Base-by-base conservation (phyloP, 2,113 vertebrate species). In the Labrus mixtus region DNA sequence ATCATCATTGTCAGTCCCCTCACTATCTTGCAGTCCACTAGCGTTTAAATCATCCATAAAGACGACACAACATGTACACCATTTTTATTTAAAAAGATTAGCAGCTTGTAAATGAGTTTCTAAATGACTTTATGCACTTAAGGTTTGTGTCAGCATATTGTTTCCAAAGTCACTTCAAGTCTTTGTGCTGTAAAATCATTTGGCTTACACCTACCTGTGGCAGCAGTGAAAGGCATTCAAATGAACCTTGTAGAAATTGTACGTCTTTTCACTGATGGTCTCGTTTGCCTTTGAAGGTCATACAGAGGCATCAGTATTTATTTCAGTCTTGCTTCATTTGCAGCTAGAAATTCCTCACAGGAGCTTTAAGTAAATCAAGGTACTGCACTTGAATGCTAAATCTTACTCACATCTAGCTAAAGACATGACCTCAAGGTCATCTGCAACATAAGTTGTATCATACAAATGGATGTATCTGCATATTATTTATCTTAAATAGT, bases 391-490 rank as follows among this genome's bases (percentile, higher is more conserved):
- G 25, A 65, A 68, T 77, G 36, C 22, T 54, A 67, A 78, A 50
- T 75, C 37, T n/a, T 53, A 63, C 29, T 37, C 17, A 23, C 11
- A 23, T 53, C 0, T 9, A 67, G 25, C 60, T 50, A 36, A 77
- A 81, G 66, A 72, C 73, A 83, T 41, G 22, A 63, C 66, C 69
- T 67, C 15, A 79, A 76, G 57, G 58, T 23, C 6, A 2, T 59
- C 54, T 41, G 29, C 7, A 1, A 22, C 48, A 73, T 79, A 13
- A 60, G 6, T 22, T 59, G 48, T 41, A 84, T 51, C 68, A 12
- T 10, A 73, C 22, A 74, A 71, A 74, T 53, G 65, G 51, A 80
- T 59, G 29, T 39, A 55, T 33, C 50, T 61, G 33, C 60, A 73
- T 73, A 50, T 68, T 45, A 46, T 45, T 22, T 37, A 23, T 65